Conservation (phyloP, 2,113 vertebrate species). For the Toxotes jaculatrix region DNA sequence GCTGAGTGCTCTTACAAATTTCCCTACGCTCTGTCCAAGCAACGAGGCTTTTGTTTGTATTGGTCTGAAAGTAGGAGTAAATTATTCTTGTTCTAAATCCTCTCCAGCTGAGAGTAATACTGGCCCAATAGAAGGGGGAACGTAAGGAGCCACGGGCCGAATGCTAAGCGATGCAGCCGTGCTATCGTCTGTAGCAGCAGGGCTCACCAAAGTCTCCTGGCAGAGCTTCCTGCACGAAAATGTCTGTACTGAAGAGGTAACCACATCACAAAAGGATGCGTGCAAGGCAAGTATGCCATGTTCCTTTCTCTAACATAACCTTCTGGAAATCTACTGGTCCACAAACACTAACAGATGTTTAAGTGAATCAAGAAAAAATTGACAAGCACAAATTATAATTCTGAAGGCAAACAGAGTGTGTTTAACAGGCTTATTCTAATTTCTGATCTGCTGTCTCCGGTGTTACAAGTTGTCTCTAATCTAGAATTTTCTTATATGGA, state of each 20-base stretch:
- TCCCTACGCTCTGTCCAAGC: slow-evolving; percentile 75
- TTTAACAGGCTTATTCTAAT: slow-evolving; percentile 34
- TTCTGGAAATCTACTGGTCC: slow-evolving; percentile 53
- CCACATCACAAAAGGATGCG: slow-evolving; percentile 74
- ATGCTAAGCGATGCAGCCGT: slow-evolving; percentile 65
- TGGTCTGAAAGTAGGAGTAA: slow-evolving; percentile 78
- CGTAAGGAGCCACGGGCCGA: slow-evolving; percentile 66
- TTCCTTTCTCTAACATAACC: slow-evolving; percentile 51
- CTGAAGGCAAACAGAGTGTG: slow-evolving; percentile 22
- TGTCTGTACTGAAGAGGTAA: slow-evolving; percentile 55
- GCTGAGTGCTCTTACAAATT: slow-evolving; percentile 79
- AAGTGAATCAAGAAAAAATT: slow-evolving; percentile 47
- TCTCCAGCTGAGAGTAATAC: slow-evolving; percentile 81
- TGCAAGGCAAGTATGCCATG: slow-evolving; percentile 60
- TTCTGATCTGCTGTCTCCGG: not conserved
- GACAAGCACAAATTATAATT: slow-evolving; percentile 27
- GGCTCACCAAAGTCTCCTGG: slow-evolving; percentile 45
- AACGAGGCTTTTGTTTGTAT: slow-evolving; percentile 78
- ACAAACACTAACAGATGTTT: slow-evolving; percentile 69
- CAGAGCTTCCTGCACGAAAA: slow-evolving; percentile 59
- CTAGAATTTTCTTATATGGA: slow-evolving; percentile 34
- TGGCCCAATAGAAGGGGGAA: slow-evolving; percentile 56
- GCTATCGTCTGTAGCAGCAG: slow-evolving; percentile 60
- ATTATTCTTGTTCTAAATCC: slow-evolving; percentile 82
- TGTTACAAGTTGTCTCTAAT: slow-evolving; percentile 18